A percentile compares a stretch with the other conserved stretches of the same genome.
Conservation (phyloP, 2,888 invertebrate species). For the Creontiades dilutus region DNA sequence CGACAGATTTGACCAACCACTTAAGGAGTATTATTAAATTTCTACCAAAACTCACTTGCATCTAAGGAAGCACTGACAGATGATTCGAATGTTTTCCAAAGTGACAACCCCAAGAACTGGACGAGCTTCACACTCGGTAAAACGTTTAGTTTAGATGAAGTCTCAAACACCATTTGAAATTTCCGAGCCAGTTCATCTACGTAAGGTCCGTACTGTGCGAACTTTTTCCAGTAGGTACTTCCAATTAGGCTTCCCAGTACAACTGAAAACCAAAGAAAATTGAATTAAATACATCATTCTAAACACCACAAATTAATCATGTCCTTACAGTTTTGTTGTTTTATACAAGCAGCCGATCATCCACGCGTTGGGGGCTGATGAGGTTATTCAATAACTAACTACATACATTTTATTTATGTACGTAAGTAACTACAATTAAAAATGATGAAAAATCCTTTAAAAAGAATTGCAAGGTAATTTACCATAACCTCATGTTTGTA, state of each 20-base stretch:
- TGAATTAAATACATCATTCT: neutral
- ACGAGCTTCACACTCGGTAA: constrained; percentile 84
- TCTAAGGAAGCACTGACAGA: constrained; percentile 83
- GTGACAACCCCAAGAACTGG: constrained; percentile 82
- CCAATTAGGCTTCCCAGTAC: constrained; percentile 82
- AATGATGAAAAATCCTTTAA: too few species aligned
- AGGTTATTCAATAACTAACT: too few species aligned
- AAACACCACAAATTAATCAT: too few species aligned
- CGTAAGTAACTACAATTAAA: too few species aligned
- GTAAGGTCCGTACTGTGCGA: constrained; percentile 78
- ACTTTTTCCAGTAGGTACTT: constrained; percentile 76
- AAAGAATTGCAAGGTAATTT: too few species aligned
- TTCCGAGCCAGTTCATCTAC: constrained; percentile 82
- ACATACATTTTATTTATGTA: too few species aligned
- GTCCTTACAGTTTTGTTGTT: too few species aligned
- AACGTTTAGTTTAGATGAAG: constrained; percentile 85
- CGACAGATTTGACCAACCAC: neutral
- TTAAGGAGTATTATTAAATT: neutral
- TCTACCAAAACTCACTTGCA: constrained; percentile 80
- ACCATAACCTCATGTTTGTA: too few species aligned
- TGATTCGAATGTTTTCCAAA: constrained; percentile 87
- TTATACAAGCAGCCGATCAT: too few species aligned
- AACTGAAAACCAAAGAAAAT: constrained; percentile 79
- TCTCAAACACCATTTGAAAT: constrained; percentile 87
- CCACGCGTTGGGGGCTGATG: too few species aligned